phyloP scores from a whole-genome alignment of 2,797 vertebrate species.

The Microhierax caerulescens region DNA sequence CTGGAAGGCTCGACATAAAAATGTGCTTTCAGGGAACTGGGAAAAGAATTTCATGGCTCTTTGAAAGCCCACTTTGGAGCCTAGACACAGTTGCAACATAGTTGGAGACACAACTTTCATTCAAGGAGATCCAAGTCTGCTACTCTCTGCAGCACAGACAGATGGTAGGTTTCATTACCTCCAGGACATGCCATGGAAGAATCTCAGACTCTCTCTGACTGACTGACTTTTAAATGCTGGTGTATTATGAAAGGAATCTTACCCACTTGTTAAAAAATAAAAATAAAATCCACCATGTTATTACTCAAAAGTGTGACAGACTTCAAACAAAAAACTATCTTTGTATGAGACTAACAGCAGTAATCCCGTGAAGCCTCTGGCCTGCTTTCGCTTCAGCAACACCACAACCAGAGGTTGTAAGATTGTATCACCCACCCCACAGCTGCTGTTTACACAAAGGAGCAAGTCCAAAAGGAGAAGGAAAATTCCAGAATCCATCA shows the following conservation, averaged over 20 bases:
- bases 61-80: neutral
- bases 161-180: neutral
- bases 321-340: neutral
- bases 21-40: neutral
- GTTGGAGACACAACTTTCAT: conserved; percentile 7
- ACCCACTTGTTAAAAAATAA: neutral
- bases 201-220: neutral
- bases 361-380: neutral
- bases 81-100: neutral
- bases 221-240: neutral
- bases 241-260: neutral
- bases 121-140: neutral
- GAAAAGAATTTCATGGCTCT: neutral
- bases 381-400: neutral
- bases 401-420: neutral
- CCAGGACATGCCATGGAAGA: neutral
- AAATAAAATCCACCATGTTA: neutral
- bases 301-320: neutral
- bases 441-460: neutral
- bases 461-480: neutral
- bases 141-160: neutral
- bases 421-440: neutral
- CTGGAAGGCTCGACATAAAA: neutral
- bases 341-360: neutral
- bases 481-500: neutral